Percentiles rank a stretch among this genome's conserved stretches.
These are phyloP conservation scores for Cephus rjabovi DNA, from an alignment of 2,888 invertebrate species.

Conservation along the genomic window DNA sequence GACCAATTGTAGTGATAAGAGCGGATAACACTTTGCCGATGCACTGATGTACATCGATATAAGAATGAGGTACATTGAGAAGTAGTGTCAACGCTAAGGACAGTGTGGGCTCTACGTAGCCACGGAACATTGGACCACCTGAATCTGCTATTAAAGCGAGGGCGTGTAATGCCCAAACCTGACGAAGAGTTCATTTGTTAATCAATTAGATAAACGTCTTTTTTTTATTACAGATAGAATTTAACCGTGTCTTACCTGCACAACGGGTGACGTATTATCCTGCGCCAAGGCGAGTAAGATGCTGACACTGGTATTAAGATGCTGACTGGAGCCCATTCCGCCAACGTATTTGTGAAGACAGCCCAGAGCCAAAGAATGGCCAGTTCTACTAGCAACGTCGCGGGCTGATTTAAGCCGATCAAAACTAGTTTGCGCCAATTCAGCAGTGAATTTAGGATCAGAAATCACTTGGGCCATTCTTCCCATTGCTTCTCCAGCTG, in stretches of 20 bases:
- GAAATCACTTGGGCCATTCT: constrained; percentile 91
- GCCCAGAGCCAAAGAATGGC: constrained; percentile 93
- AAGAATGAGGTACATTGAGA: constrained; percentile 89
- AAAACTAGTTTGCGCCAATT: constrained; percentile 90
- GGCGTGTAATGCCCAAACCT: constrained; percentile 97
- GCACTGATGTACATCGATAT: constrained; percentile 92
- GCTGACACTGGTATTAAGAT: constrained; percentile 93
- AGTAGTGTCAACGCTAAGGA: constrained; percentile 90
- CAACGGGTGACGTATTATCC: constrained; percentile 91
- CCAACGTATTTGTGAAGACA: constrained; percentile 96
- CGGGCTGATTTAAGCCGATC: constrained; percentile 87
- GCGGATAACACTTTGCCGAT: constrained; percentile 94
- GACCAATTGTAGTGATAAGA: constrained; percentile 97
- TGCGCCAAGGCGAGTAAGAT: constrained; percentile 94
- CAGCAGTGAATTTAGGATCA: constrained; percentile 88
- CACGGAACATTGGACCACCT: constrained; percentile 98
- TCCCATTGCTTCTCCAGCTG: constrained; percentile 95
- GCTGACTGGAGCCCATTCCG: constrained; percentile 95
- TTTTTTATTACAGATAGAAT: neutral
- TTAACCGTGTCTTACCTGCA: constrained; percentile 76
- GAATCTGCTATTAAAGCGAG: constrained; percentile 96
- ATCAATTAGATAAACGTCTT: neutral
- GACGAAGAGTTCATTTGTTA: constrained; percentile 17
- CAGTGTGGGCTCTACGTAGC: constrained; percentile 95
- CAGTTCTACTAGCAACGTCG: constrained; percentile 88